Evolutionary conservation across 2,113 vertebrate species (phyloP).

Genomic region (Sinocyclocheilus maitianheensis): DNA sequence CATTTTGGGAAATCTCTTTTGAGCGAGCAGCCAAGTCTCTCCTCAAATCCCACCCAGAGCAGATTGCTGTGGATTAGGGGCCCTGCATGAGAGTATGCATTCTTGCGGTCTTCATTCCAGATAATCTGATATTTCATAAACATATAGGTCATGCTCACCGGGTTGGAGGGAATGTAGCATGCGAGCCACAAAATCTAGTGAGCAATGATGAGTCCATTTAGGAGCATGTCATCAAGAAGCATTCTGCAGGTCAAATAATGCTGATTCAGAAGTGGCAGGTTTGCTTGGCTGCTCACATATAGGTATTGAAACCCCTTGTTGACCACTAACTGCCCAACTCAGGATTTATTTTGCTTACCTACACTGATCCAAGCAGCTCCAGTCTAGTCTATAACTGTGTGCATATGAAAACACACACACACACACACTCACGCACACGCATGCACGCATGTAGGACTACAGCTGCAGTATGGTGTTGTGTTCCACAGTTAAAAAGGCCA

Average conservation of each 20-base stretch:
- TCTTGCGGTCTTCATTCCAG: constrained; percentile 22
- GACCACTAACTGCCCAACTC: neutral
- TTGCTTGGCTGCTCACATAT: neutral
- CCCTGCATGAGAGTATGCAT: constrained; percentile 26
- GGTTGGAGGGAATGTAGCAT: constrained; percentile 6
- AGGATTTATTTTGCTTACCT: constrained; percentile 34
- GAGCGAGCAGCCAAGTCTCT: constrained; percentile 2
- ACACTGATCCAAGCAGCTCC: neutral
- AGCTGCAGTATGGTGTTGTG: neutral
- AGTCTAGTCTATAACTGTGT: constrained; percentile 4
- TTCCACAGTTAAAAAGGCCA: neutral
- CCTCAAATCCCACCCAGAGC: constrained; percentile 44
- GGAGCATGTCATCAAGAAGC: neutral
- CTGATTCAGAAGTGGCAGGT: neutral
- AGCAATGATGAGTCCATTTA: neutral
- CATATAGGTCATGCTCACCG: neutral
- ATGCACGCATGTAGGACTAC: neutral
- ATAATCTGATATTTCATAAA: constrained; percentile 30
- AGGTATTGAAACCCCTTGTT: neutral
- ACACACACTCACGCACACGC: neutral
- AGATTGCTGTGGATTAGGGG: constrained; percentile 53
- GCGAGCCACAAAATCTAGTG: neutral
- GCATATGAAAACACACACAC: neutral
- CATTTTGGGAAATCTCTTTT: constrained; percentile 39
- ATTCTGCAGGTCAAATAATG: neutral